Evolutionary conservation across 1,140 invertebrate species (phyloP).

Genomic region (Dinoponera quadriceps): DNA sequence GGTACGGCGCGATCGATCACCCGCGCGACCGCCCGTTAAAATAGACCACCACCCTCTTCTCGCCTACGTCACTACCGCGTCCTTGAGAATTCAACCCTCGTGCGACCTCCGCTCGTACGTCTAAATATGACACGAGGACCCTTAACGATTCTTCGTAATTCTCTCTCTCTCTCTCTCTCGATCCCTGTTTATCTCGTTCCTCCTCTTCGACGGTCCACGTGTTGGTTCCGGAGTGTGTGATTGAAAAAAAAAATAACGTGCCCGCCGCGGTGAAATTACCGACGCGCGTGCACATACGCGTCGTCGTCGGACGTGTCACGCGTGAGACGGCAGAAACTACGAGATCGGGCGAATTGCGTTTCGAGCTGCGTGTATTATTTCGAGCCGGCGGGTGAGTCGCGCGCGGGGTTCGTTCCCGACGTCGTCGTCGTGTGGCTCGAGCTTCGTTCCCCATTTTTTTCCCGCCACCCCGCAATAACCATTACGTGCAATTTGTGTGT

Average conservation of each 20-base stretch:
- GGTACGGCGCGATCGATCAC: slow-evolving; percentile 63
- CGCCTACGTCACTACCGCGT: slow-evolving; percentile 62
- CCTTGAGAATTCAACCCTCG: slow-evolving; percentile 66
- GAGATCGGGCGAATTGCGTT: neutral
- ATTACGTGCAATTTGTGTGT: slow-evolving; percentile 54
- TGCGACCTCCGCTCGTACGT: slow-evolving; percentile 19
- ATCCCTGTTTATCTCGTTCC: neutral
- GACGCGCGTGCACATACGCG: neutral
- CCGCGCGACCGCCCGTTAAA: slow-evolving; percentile 65
- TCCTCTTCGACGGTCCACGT: neutral
- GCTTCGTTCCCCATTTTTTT: slow-evolving; percentile 21
- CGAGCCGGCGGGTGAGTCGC: neutral
- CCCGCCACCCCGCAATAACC: slow-evolving; percentile 41
- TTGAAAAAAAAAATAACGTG: neutral
- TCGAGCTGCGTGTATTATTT: neutral
- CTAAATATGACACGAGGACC: slow-evolving; percentile 44
- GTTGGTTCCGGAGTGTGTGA: too few species aligned
- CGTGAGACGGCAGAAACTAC: neutral
- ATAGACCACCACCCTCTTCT: slow-evolving; percentile 56
- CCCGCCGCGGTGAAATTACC: neutral
- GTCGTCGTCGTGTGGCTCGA: neutral
- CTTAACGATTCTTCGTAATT: slow-evolving; percentile 22
- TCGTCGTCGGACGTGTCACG: neutral
- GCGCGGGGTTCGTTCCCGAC: neutral
- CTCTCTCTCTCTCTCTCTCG: neutral